These are phyloP conservation scores for Colaptes auratus DNA, from an alignment of 2,113 vertebrate genomes.

Conservation along the genomic window DNA sequence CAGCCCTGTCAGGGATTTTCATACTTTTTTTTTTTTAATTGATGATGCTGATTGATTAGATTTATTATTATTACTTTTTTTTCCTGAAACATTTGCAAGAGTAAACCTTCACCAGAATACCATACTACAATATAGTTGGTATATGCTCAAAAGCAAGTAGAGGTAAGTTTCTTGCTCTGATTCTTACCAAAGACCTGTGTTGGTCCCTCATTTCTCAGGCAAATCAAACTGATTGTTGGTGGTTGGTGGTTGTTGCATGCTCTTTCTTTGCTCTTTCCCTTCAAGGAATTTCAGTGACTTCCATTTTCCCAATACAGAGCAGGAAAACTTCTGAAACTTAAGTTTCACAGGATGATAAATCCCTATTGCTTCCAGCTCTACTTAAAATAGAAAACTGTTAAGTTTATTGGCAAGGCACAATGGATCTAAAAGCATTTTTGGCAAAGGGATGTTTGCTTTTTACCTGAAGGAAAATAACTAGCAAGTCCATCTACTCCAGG, in stretches of 20 bases:
- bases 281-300: neutral
- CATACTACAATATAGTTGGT: neutral
- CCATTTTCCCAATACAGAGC: neutral
- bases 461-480: slow-evolving; percentile 57
- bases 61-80: neutral
- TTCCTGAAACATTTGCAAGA: neutral
- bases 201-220: neutral
- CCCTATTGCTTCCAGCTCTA: slow-evolving; percentile 12
- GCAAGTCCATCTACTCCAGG: slow-evolving; percentile 51
- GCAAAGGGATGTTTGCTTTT: slow-evolving; percentile 46
- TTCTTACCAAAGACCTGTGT: neutral
- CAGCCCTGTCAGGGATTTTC: neutral
- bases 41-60: neutral
- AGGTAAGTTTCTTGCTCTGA: neutral
- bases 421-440: slow-evolving; percentile 58
- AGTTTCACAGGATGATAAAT: slow-evolving; percentile 11
- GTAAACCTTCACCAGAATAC: neutral
- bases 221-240: neutral
- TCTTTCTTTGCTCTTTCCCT: neutral
- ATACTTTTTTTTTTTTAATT: neutral
- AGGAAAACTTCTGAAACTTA: neutral
- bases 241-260: neutral
- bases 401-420: neutral
- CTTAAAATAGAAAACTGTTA: slow-evolving; percentile 42
- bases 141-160: neutral